phyloP scores from a whole-genome alignment of 1,140 invertebrate genomes.

The Halesus radiatus region DNA sequence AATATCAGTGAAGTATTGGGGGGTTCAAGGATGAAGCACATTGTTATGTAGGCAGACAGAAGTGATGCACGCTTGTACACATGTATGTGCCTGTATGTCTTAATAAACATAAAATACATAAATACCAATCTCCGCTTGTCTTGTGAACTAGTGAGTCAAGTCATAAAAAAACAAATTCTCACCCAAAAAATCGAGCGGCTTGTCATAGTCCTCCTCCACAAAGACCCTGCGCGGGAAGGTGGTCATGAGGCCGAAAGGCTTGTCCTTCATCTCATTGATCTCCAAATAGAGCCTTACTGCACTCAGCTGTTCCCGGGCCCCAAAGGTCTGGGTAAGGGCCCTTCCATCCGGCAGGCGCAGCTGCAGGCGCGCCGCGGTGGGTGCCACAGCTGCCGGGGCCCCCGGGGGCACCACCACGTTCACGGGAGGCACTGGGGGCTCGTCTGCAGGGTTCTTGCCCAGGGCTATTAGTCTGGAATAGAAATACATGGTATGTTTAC shows the following conservation, averaged over 20 bases:
- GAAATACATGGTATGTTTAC: too few relatives aligned
- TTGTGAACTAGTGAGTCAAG: too few relatives aligned
- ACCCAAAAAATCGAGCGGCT: conserved; percentile 87
- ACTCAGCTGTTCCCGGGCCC: conserved; percentile 89
- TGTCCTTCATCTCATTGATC: conserved; percentile 74
- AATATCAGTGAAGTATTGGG: too few relatives aligned
- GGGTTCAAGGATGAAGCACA: too few relatives aligned
- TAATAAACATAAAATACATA: too few relatives aligned
- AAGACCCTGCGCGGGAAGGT: conserved; percentile 91
- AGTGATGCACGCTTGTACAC: too few relatives aligned
- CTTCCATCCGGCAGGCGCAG: conserved; percentile 75
- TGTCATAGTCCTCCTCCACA: conserved; percentile 88
- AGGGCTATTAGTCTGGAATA: conserved; percentile 62
- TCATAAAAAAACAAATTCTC: conserved; percentile 49
- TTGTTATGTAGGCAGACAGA: too few relatives aligned
- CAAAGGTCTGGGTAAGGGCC: conserved; percentile 74
- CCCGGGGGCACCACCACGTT: conserved; percentile 37
- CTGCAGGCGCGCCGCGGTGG: conserved; percentile 73
- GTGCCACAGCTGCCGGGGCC: conserved; percentile 56
- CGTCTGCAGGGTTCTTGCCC: conserved; percentile 59
- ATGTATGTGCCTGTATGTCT: too few relatives aligned
- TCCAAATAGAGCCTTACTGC: conserved; percentile 89
- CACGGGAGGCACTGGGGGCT: conserved; percentile 53
- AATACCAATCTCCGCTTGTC: too few relatives aligned
- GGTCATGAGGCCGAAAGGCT: conserved; percentile 85